These are phyloP conservation scores for Biston stratarius DNA, from an alignment of 2,888 invertebrate species.

Conservation along the genomic window DNA sequence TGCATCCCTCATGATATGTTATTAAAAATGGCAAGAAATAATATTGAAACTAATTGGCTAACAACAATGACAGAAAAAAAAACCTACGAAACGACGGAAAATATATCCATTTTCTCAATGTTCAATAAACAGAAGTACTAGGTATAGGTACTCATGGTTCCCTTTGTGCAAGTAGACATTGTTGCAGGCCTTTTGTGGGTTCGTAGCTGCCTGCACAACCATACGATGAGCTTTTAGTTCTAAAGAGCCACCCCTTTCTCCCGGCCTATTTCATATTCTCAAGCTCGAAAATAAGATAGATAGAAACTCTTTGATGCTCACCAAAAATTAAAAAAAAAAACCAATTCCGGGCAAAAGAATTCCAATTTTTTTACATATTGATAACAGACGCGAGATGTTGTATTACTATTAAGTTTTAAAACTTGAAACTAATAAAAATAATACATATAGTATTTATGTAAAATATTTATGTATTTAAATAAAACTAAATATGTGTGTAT, in stretches of 20 bases:
- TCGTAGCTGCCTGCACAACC: constrained; percentile 58
- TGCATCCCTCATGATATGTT: too few relatives aligned
- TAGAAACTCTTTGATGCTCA: neutral
- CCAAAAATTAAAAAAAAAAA: too few relatives aligned
- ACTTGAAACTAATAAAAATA: too few relatives aligned
- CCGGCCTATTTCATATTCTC: constrained; percentile 49
- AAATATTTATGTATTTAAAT: too few relatives aligned
- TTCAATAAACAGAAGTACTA: constrained; percentile 31
- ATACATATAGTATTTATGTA: too few relatives aligned
- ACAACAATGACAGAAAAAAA: constrained; percentile 1
- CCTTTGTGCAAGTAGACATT: constrained; percentile 66
- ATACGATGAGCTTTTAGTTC: constrained; percentile 78
- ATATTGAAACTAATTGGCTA: too few relatives aligned
- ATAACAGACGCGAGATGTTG: too few relatives aligned
- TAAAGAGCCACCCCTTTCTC: constrained; percentile 65
- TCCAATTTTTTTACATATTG: too few relatives aligned
- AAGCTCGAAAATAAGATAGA: constrained; percentile 45
- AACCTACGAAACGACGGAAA: neutral
- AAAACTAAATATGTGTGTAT: too few relatives aligned
- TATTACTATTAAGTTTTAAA: too few relatives aligned
- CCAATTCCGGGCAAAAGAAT: too few relatives aligned
- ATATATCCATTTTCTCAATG: constrained; percentile 12
- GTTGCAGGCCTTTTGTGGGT: constrained; percentile 78
- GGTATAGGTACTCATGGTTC: constrained; percentile 30
- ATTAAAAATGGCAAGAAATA: too few relatives aligned